Conservation (phyloP, 2,888 invertebrate genomes). For the Torymus aiolomorphi region DNA sequence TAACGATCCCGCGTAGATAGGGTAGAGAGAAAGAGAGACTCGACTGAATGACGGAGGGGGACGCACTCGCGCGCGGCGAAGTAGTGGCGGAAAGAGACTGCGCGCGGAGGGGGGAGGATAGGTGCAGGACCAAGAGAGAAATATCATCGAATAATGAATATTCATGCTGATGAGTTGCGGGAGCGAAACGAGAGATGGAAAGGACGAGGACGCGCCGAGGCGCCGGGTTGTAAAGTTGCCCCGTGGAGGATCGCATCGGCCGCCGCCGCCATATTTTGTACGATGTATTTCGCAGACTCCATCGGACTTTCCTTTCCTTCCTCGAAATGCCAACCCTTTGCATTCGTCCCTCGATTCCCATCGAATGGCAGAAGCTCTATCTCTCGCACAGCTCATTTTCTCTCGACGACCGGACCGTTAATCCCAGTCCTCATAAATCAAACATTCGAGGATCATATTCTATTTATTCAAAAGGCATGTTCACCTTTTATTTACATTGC, state of each 20-base stretch:
- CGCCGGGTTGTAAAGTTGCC: slow-evolving; percentile 73
- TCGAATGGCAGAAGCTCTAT: slow-evolving; percentile 59
- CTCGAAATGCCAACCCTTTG: slow-evolving; percentile 46
- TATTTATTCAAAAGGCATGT: no score
- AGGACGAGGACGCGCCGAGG: slow-evolving; percentile 66
- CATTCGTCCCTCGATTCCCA: slow-evolving; percentile 53
- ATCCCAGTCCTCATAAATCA: slow-evolving; percentile 41
- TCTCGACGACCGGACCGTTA: slow-evolving; percentile 45
- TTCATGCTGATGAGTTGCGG: slow-evolving; percentile 75
- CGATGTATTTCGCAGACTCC: slow-evolving; percentile 67
- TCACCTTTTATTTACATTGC: no score
- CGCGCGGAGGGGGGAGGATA: background rate
- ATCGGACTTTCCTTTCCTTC: slow-evolving; percentile 42
- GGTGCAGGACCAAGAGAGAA: slow-evolving; percentile 65
- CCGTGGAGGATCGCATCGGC: slow-evolving; percentile 72
- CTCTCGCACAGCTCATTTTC: slow-evolving; percentile 52
- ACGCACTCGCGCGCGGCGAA: slow-evolving; percentile 15
- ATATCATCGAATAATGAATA: slow-evolving; percentile 76
- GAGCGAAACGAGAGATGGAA: slow-evolving; percentile 70
- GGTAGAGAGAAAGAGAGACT: slow-evolving; percentile 15
- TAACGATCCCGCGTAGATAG: slow-evolving; percentile 68
- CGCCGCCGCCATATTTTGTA: slow-evolving; percentile 71
- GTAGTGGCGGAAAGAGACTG: slow-evolving; percentile 25
- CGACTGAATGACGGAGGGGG: slow-evolving; percentile 47
- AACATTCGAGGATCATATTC: slow-evolving; percentile 12